These are phyloP conservation scores for Spheniscus humboldti DNA, from an alignment of 2,797 vertebrate genomes.

Conservation along the genomic window DNA sequence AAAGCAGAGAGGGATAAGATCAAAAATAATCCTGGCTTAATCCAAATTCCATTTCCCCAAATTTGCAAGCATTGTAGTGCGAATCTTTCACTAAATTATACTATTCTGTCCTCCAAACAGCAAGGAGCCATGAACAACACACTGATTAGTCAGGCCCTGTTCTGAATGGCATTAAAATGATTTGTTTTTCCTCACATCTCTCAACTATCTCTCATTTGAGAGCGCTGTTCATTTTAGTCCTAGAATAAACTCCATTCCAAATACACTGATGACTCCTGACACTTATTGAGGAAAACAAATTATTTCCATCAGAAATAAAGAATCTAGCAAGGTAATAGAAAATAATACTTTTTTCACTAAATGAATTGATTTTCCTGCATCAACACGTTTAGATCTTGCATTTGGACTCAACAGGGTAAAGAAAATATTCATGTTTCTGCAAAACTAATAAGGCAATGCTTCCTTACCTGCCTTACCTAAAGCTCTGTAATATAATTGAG, in stretches of 20 bases:
- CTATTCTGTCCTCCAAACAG: slow-evolving; percentile 12
- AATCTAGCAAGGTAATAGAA: not conserved
- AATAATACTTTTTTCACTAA: not conserved
- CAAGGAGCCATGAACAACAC: slow-evolving; percentile 20
- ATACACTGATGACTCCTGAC: not conserved
- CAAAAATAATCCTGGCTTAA: slow-evolving; percentile 55
- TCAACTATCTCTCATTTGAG: not conserved
- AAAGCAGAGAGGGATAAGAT: not conserved
- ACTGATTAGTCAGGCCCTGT: slow-evolving; percentile 2
- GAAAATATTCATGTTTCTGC: not conserved
- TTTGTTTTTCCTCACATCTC: slow-evolving; percentile 12
- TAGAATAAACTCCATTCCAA: not conserved
- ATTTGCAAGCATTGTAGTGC: slow-evolving; percentile 24
- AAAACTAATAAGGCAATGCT: not conserved
- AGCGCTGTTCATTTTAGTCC: not conserved
- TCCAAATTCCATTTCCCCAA: slow-evolving; percentile 53
- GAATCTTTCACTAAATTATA: slow-evolving; percentile 36
- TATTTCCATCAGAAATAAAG: slow-evolving; percentile 22
- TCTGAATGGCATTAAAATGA: slow-evolving; percentile 20
- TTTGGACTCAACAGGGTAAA: not conserved
- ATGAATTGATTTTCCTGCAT: not conserved
- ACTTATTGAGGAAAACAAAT: slow-evolving; percentile 16
- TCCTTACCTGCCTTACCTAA: not conserved
- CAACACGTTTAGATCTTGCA: not conserved
- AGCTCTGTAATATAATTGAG: not conserved